A percentile compares a stretch with the other conserved stretches of the same genome.
Evolutionary conservation across 2,888 invertebrate genomes (phyloP).

Genomic region (Noctua comes): DNA sequence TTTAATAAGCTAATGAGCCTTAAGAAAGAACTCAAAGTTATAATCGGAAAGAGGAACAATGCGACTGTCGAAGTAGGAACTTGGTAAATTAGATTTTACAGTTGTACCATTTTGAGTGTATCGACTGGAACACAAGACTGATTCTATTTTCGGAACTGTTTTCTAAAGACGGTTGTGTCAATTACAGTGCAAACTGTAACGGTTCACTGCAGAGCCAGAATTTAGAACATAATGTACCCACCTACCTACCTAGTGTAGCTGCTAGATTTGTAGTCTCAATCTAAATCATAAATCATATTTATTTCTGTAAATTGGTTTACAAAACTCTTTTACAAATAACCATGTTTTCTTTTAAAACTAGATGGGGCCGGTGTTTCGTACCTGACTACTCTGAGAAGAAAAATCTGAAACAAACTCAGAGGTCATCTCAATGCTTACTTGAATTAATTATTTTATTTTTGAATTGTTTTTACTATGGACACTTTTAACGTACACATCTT

Average conservation of each 20-base stretch:
- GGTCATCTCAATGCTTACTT: too few relatives aligned
- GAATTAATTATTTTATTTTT: too few relatives aligned
- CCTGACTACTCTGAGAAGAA: too few relatives aligned
- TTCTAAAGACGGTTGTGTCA: constrained; percentile 38
- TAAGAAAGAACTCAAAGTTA: neutral
- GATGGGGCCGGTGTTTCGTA: too few relatives aligned
- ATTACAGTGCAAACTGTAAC: constrained; percentile 34
- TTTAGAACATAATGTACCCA: constrained; percentile 15
- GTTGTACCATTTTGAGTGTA: constrained; percentile 8
- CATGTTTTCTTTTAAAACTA: too few relatives aligned
- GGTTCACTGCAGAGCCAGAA: constrained; percentile 9
- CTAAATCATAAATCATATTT: too few relatives aligned
- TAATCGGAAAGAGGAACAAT: neutral
- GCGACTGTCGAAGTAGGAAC: neutral
- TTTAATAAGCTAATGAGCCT: neutral
- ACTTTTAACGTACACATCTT: too few relatives aligned
- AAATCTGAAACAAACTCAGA: too few relatives aligned
- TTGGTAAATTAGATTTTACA: neutral
- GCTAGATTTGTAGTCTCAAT: too few relatives aligned
- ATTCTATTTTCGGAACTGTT: constrained; percentile 33
- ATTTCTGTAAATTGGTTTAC: too few relatives aligned
- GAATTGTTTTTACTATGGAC: too few relatives aligned
- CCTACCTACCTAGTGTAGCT: neutral
- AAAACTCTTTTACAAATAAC: too few relatives aligned
- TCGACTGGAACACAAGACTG: constrained; percentile 11